Evolutionary conservation across 1,140 invertebrate species (phyloP), one percentile per base, ranked within the genome.

Genomic region (Dreissena rostriformis): DNA sequence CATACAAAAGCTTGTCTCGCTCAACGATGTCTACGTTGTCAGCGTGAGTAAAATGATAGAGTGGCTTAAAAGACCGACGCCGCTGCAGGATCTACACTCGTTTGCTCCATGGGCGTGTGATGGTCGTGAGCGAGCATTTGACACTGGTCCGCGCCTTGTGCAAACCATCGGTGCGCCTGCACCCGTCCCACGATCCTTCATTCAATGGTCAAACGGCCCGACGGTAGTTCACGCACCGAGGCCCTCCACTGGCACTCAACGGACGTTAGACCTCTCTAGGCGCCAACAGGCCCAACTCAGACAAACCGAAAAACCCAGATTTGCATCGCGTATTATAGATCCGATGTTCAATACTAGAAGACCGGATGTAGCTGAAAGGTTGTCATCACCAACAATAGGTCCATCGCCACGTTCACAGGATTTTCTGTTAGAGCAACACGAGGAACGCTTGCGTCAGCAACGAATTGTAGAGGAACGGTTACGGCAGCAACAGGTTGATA

Each of bases 21-120:
- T 88, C 57, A 76, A 88, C 67, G 91, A 92, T 71, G 91, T 92
- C 7, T 92, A 89, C 57, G 87, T 91, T 61, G 78, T 91, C 12
- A 90, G 86, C 55, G 82, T 89, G 12, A 86, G 83, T 14, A 87
- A 89, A 70, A 86, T 87, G 63, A 75, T 92, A n/a, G 85, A 88
- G n/a, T 92, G 91, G 91, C 71, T 92, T 22, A 88, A 87, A 71
- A 70, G 87, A 53, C 91, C 90, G 0, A 87, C 86, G 0, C 84
- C 86, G 2, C 67, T 91, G 7, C 76, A 81, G 19, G 73, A 87
- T 39, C 66, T 91, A 0, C 70, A 88, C 52, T 61, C 85, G 7
- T 88, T 91, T 61, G 39, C 85, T 22, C 87, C 90, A 14, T 91
- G 90, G 90, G 75, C 82, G 19, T 87, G 86, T 74, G 65, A 82